Evolutionary conservation across 2,888 invertebrate species (phyloP).

Genomic region (Hartigia nigra): DNA sequence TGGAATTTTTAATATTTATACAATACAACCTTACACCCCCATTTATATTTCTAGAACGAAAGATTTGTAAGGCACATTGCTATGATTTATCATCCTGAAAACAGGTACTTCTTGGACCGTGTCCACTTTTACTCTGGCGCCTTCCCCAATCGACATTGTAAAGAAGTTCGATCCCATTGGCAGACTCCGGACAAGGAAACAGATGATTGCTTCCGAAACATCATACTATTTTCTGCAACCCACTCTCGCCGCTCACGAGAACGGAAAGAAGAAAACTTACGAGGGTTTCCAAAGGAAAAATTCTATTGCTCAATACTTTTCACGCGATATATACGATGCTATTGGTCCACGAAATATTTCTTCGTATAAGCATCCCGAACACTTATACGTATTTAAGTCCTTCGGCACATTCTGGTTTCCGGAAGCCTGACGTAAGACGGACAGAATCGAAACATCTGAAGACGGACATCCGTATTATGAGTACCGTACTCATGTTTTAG

Average conservation of each 20-base stretch:
- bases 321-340: background rate
- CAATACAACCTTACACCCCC: background rate
- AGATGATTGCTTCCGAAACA: constrained; percentile 46
- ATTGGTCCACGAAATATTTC: background rate
- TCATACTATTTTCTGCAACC: constrained; percentile 36
- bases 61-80: background rate
- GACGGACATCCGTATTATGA: background rate
- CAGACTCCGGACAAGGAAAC: constrained; percentile 32
- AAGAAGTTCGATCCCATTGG: constrained; percentile 35
- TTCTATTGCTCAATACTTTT: background rate
- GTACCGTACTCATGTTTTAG: background rate
- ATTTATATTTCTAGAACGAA: background rate
- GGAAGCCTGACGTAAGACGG: background rate
- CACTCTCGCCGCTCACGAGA: background rate
- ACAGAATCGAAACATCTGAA: background rate
- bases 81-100: background rate
- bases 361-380: background rate
- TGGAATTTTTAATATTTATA: background rate
- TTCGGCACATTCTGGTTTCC: background rate
- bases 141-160: constrained; percentile 20
- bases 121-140: constrained; percentile 31
- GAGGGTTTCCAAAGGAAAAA: background rate
- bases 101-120: constrained; percentile 27
- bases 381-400: background rate
- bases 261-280: background rate